These are phyloP conservation scores for Bombycilla garrulus DNA, from an alignment of 2,113 vertebrate genomes.

Conservation along the genomic window DNA sequence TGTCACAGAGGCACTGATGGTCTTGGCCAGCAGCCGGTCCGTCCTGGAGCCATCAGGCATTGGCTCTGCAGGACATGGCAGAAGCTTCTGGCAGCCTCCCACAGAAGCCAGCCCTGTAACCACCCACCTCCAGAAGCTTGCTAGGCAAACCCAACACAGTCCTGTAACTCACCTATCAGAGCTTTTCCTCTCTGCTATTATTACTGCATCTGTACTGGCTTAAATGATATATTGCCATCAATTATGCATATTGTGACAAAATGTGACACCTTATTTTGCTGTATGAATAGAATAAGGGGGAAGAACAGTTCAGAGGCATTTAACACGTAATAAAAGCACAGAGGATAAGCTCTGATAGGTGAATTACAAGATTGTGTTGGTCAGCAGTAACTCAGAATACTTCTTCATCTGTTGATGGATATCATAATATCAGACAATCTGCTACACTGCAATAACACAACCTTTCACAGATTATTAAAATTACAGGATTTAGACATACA, in stretches of 20 bases:
- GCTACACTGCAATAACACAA: neutral
- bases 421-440: neutral
- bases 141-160: neutral
- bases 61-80: neutral
- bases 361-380: neutral
- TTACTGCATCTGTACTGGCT: neutral
- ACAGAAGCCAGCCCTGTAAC: neutral
- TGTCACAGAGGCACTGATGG: neutral
- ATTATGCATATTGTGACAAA: neutral
- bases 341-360: neutral
- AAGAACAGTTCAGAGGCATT: neutral
- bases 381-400: neutral
- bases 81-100: neutral
- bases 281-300: neutral
- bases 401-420: neutral
- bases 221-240: neutral
- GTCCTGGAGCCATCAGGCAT: fast-evolving
- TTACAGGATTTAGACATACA: neutral
- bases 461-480: neutral
- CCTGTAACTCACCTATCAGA: neutral
- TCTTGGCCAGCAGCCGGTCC: fast-evolving
- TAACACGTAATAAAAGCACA: too few relatives aligned
- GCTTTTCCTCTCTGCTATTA: neutral
- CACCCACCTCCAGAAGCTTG: too few relatives aligned
- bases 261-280: neutral